phyloP scores from a whole-genome alignment of 2,797 vertebrate genomes.

The Hydrophis major region DNA sequence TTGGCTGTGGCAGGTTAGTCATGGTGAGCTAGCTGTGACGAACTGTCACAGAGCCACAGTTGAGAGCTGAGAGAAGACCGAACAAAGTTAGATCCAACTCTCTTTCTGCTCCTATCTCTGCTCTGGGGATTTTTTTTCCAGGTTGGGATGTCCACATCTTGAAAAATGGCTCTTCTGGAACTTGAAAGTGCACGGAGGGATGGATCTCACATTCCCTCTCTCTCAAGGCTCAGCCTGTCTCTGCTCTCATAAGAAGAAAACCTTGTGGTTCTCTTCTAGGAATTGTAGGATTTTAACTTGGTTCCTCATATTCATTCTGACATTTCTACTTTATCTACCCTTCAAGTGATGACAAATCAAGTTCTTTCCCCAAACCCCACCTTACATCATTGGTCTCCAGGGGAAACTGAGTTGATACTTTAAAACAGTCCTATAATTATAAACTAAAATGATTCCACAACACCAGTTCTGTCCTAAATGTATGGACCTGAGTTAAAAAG shows the following conservation, averaged over 20 bases:
- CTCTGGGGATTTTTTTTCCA: background rate
- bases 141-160: background rate
- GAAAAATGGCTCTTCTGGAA: background rate
- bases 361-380: background rate
- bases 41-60: background rate
- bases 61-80: background rate
- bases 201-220: background rate
- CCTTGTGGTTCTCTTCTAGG: background rate
- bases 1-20: too few relatives aligned
- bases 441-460: background rate
- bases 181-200: background rate
- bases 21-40: too few relatives aligned
- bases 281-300: background rate
- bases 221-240: background rate
- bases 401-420: background rate
- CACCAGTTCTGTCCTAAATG: background rate
- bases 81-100: background rate
- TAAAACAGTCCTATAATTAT: background rate
- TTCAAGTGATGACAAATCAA: background rate
- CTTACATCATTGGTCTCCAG: background rate
- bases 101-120: background rate
- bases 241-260: background rate
- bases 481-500: background rate
- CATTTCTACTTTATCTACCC: background rate
- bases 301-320: background rate